phyloP scores from a whole-genome alignment of 2,797 vertebrate genomes.

The Microhierax caerulescens region DNA sequence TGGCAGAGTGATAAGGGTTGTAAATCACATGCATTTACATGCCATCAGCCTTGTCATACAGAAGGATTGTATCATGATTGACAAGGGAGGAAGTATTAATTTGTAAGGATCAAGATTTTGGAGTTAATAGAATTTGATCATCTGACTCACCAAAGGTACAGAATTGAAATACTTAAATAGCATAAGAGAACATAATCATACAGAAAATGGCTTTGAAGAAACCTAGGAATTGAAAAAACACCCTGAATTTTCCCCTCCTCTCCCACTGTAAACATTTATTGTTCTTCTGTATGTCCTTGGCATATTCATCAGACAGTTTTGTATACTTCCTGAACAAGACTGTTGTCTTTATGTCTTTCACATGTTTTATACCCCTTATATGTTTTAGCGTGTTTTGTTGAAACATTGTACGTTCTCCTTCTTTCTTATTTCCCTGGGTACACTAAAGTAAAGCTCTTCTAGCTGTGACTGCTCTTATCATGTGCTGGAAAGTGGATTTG shows the following conservation, averaged over 20 bases:
- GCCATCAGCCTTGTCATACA: not conserved
- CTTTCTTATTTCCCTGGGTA: not conserved
- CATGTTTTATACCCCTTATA: fast-evolving
- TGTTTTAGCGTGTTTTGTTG: not conserved
- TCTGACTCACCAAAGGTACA: not conserved
- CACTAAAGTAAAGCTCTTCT: not conserved
- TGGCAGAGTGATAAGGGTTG: conserved; percentile 24
- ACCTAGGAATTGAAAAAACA: not conserved
- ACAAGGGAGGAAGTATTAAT: conserved; percentile 33
- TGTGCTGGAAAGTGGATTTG: not conserved
- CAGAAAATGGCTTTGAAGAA: not conserved
- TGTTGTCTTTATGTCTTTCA: not conserved
- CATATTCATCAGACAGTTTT: not conserved
- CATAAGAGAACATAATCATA: not conserved
- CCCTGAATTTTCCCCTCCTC: not conserved
- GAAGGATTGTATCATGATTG: conserved; percentile 24
- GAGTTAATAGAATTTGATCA: conserved; percentile 20
- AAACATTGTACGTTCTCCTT: not conserved
- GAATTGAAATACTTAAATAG: not conserved
- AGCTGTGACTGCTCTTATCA: not conserved
- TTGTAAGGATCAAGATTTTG: conserved; percentile 1
- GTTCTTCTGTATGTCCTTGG: not conserved
- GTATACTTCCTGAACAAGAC: not conserved
- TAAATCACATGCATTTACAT: conserved; percentile 57
- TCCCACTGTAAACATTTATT: not conserved